Conservation (phyloP, 2,888 invertebrate genomes). For the Tridacna crocea region DNA sequence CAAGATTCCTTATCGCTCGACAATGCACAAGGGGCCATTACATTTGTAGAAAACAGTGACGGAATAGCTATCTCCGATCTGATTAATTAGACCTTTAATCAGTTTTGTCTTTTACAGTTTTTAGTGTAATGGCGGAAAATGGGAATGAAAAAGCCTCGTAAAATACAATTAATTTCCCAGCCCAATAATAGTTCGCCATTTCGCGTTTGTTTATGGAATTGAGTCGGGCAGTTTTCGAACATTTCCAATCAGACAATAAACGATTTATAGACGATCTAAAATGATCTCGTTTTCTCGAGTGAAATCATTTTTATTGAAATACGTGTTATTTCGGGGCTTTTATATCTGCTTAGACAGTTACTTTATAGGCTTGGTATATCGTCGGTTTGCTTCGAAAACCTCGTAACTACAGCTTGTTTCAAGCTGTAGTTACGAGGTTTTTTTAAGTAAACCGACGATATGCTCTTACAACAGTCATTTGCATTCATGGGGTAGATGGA, state of each 20-base stretch:
- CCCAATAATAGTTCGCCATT: constrained; percentile 25
- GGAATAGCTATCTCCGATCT: constrained; percentile 20
- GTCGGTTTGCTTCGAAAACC: no score
- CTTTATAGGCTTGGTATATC: no score
- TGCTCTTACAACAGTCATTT: no score
- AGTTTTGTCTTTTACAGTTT: constrained; percentile 41
- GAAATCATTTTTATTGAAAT: constrained; percentile 7
- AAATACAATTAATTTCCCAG: constrained; percentile 55
- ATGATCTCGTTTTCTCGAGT: constrained; percentile 7
- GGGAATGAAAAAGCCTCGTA: constrained; percentile 35
- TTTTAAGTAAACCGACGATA: no score
- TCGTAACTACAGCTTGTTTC: no score
- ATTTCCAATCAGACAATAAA: constrained; percentile 26
- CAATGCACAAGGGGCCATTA: constrained; percentile 46
- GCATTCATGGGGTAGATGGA: no score
- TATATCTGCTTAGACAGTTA: background rate
- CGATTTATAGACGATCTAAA: constrained; percentile 23
- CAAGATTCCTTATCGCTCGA: constrained; percentile 44
- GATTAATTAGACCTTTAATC: constrained; percentile 51
- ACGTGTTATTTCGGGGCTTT: background rate
- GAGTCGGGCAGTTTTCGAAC: constrained; percentile 22
- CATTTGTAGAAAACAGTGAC: constrained; percentile 50
- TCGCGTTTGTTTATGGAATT: constrained; percentile 22
- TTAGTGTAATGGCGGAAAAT: constrained; percentile 41
- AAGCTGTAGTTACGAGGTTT: no score